Base-by-base conservation (phyloP, 1,140 invertebrate genomes). In the Pachyrhynchus sulphureomaculatus region DNA sequence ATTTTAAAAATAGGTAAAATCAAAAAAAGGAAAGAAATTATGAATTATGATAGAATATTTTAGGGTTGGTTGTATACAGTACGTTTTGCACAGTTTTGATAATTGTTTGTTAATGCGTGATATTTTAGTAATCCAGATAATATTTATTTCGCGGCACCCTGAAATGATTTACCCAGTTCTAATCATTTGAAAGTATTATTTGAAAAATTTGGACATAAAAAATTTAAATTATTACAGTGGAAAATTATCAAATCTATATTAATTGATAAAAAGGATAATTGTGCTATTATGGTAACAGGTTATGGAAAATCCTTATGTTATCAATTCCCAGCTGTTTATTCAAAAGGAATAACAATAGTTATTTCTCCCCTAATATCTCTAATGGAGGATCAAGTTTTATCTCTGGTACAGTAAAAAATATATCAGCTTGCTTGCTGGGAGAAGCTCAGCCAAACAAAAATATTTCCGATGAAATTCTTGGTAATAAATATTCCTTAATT, bases 261-360 rank as follows among this genome's bases (percentile, higher is more conserved):
- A 13, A 63, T 77, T 51, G 78, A 82, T 42, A 79, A 76, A 64
- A 67, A 75, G 57, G 83, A 85, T 73, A 77, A 80, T 60, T 88
- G 84, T 74, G 84, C 88, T n/a, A 81, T 91, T 56, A 90, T 91
- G 88, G 84, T 88, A 9, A 91, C 88, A 67, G 91, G 91, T 47
- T 89, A 88, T 76, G 92, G 92, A 13, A 95, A 95, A 77, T 91
- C 88, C 66, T 79, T 95, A 24, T 92, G 88, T 69, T 95, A 89
- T 77, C 92, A 94, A 77, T 87, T 84, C 74, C 90, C 90, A 32
- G 84, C 90, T 0, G 81, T 91, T 23, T 84, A 81, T 68, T 70
- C 77, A 33, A 77, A 82, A 49, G 82, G 84, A 59, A 75, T 88
- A 10, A 82, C 86, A 4, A 72, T 94, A 15, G 89, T 94, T 24